Evolutionary conservation across 2,888 invertebrate species (phyloP), one percentile per base, ranked within the genome.

Genomic region (Willowsia nigromaculata): DNA sequence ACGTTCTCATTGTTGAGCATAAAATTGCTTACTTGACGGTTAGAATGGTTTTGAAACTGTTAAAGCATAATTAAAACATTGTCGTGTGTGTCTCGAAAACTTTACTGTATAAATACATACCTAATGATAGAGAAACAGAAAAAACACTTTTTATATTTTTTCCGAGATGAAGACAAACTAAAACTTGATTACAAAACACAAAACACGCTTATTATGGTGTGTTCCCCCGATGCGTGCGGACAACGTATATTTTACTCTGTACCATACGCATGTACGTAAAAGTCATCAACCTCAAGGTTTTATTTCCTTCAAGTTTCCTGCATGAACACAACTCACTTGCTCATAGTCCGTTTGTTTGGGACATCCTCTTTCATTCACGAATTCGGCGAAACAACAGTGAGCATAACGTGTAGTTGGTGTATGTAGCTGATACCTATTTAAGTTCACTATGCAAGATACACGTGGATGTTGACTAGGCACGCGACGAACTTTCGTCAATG

Each of bases 231-330:
- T 78, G 80, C 65, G 74, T 78, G 80, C 13, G 40, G 56, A 53
- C 53, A 74, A 37, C 40, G 25, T 18, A 50, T 13, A n/a, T 18
- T 25, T 37, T 74, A 30, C 13, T 13, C 15, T 13, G 5, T 68
- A 7, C 6, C 18, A 62, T 86, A 81, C 81, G 71, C 86, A 74
- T 5, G 71, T 71, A 86, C 50, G 62, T 65, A 86, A 80, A 80
- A 86, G 86, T 86, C 86, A 86, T 86, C 86, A 86, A 86, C 86
- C 86, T 40, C 86, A 13, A 71, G 40, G 40, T 71, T 71, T 43
- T 43, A 71, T 40, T 40, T 22, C 37, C 40, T 40, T 71, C 37
- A 11, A 22, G 37, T 40, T 71, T 71, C 4, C 11, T 40, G 43
- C 43, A 18, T 25, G 6, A 15, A 56, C 53, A 53, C 18, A 7